Evolutionary conservation across 2,888 invertebrate species (phyloP).

Genomic region (Beris chalybata): DNA sequence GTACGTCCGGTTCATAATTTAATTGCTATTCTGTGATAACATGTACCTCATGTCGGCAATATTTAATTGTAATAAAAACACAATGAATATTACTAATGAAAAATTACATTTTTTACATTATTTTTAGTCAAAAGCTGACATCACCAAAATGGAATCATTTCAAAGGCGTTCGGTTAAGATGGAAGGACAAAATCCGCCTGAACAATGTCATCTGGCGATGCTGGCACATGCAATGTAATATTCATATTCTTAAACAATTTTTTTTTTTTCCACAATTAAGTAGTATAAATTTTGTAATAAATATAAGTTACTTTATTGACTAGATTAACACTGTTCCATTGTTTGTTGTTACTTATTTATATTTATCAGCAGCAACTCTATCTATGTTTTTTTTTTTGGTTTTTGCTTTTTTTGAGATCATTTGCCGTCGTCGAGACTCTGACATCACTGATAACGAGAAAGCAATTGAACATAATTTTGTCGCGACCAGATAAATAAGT

Average conservation of each 20-base stretch:
- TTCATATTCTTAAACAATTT: constrained; percentile 33
- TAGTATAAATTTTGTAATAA: constrained; percentile 11
- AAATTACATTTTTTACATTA: constrained; percentile 45
- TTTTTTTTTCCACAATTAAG: constrained; percentile 24
- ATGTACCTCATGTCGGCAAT: no score
- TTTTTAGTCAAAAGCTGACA: constrained; percentile 93
- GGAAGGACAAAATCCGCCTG: constrained; percentile 98
- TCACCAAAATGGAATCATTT: constrained; percentile 99
- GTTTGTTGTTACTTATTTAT: constrained; percentile 19
- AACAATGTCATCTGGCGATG: constrained; percentile 99
- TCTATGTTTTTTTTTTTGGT: constrained; percentile 7
- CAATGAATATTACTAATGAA: background rate
- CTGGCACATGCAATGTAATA: constrained; percentile 97
- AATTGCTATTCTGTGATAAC: no score
- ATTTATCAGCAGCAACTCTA: constrained; percentile 26
- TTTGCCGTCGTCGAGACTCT: constrained; percentile 14
- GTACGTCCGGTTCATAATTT: no score
- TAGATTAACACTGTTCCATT: constrained; percentile 21
- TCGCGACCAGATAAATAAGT: constrained; percentile 24
- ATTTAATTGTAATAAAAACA: no score
- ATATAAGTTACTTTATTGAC: constrained; percentile 21
- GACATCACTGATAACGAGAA: constrained; percentile 29
- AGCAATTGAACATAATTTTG: constrained; percentile 28
- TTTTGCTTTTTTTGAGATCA: constrained; percentile 7
- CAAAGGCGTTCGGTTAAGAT: constrained; percentile 93